Evolutionary conservation across 2,797 vertebrate genomes (phyloP).

Genomic region (Leptodactylus fallax): DNA sequence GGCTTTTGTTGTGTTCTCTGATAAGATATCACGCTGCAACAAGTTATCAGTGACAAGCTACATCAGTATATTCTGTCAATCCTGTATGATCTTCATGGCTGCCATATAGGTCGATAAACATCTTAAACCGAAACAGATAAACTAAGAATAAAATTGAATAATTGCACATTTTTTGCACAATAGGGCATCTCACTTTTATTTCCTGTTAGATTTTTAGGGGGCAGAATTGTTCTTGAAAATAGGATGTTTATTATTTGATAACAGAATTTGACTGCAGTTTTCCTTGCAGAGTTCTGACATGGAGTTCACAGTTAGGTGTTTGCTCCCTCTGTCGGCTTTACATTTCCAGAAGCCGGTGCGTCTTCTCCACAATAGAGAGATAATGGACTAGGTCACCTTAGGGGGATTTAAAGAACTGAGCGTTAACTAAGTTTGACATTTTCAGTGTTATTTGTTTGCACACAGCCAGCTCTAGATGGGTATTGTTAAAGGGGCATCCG

Average conservation of each 20-base stretch:
- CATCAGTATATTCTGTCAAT: not conserved
- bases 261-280: not conserved
- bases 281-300: not conserved
- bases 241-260: not conserved
- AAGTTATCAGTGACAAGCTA: no score
- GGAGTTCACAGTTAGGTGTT: not conserved
- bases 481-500: not conserved
- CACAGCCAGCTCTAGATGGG: not conserved
- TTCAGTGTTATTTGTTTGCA: constrained; percentile 12
- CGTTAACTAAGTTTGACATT: constrained; percentile 35
- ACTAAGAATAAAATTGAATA: not conserved
- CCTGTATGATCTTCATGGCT: not conserved
- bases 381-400: constrained; percentile 42
- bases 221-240: not conserved
- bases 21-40: no score
- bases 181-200: no score
- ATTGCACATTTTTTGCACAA: not conserved
- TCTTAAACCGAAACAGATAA: not conserved
- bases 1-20: no score
- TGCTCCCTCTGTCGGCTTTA: constrained; percentile 18
- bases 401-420: constrained; percentile 23
- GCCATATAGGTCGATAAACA: not conserved
- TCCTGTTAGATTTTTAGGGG: not conserved
- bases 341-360: not conserved
- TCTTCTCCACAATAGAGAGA: constrained; percentile 19